phyloP scores from a whole-genome alignment of 64 coral and sea anemone genomes.

The Montipora efflorescens region DNA sequence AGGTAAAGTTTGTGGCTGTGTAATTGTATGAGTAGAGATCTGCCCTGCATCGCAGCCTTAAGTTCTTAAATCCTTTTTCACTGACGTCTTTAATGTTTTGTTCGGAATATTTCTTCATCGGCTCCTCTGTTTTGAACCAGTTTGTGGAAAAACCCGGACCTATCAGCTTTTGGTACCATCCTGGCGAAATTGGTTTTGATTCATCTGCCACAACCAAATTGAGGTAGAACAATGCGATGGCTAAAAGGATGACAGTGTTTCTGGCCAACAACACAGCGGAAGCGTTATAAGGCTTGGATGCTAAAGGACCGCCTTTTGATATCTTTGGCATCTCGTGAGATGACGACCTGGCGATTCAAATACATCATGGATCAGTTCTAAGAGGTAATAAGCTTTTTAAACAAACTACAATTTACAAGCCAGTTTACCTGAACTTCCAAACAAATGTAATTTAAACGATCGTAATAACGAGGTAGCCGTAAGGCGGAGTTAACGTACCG shows the following conservation, averaged over 20 bases:
- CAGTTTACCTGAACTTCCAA: too few species aligned
- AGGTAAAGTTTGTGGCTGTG: not conserved
- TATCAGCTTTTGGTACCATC: not conserved
- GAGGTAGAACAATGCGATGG: not conserved
- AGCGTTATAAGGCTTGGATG: slow-evolving; percentile 1
- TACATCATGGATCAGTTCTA: not conserved
- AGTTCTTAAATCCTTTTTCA: not conserved
- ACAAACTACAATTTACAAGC: not conserved
- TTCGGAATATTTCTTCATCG: not conserved
- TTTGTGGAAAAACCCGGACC: slow-evolving; percentile 13
- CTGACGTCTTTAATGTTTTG: slow-evolving; percentile 1
- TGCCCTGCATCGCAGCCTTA: slow-evolving; percentile 32
- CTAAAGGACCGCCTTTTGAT: not conserved
- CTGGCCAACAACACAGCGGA: not conserved
- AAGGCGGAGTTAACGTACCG: too few species aligned
- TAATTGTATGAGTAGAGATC: slow-evolving; percentile 20
- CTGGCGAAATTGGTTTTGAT: not conserved
- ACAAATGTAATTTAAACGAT: too few species aligned
- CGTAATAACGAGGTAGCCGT: too few species aligned
- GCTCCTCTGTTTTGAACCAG: slow-evolving; percentile 9
- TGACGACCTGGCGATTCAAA: not conserved
- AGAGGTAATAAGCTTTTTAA: not conserved
- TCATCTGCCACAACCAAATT: not conserved
- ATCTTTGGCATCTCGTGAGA: not conserved
- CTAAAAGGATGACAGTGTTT: not conserved